Percentiles rank a stretch among this genome's conserved stretches.
phyloP scores from a whole-genome alignment of 2,888 invertebrate genomes.

The Phyllotreta striolata region DNA sequence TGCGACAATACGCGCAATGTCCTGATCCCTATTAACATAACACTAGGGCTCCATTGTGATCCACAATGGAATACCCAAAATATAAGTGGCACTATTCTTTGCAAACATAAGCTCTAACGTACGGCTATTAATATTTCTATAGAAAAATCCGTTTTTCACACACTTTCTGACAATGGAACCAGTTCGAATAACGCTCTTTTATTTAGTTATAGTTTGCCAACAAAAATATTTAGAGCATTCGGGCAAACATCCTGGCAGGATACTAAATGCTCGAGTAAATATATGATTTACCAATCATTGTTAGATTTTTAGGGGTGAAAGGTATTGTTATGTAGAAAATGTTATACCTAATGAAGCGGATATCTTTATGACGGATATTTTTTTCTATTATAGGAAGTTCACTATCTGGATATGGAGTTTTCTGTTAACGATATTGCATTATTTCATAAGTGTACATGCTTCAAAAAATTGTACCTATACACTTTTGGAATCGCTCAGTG shows the following conservation, averaged over 20 bases:
- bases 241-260: slow-evolving; percentile 55
- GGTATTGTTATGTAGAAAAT: slow-evolving; percentile 33
- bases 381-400: slow-evolving; percentile 37
- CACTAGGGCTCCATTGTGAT: slow-evolving; percentile 34
- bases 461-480: too few species aligned
- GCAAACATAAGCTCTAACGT: slow-evolving; percentile 45
- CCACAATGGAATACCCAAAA: slow-evolving; percentile 48
- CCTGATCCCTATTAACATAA: slow-evolving; percentile 37
- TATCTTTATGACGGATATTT: slow-evolving; percentile 37
- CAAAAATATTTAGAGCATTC: slow-evolving; percentile 53
- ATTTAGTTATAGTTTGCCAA: slow-evolving; percentile 51
- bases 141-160: slow-evolving; percentile 52
- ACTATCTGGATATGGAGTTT: slow-evolving; percentile 21
- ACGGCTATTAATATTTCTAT: slow-evolving; percentile 50
- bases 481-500: too few species aligned
- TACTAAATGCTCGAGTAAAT: slow-evolving; percentile 45
- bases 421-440: slow-evolving; percentile 8
- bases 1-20: slow-evolving; percentile 34
- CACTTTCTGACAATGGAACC: slow-evolving; percentile 48
- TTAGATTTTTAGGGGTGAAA: slow-evolving; percentile 46
- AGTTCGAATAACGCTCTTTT: slow-evolving; percentile 50
- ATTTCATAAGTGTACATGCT: too few species aligned
- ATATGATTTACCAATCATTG: slow-evolving; percentile 46
- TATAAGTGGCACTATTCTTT: slow-evolving; percentile 51
- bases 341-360: slow-evolving; percentile 42